These are phyloP conservation scores for Marronus borbonicus DNA, from an alignment of 2,888 invertebrate species.

Conservation along the genomic window DNA sequence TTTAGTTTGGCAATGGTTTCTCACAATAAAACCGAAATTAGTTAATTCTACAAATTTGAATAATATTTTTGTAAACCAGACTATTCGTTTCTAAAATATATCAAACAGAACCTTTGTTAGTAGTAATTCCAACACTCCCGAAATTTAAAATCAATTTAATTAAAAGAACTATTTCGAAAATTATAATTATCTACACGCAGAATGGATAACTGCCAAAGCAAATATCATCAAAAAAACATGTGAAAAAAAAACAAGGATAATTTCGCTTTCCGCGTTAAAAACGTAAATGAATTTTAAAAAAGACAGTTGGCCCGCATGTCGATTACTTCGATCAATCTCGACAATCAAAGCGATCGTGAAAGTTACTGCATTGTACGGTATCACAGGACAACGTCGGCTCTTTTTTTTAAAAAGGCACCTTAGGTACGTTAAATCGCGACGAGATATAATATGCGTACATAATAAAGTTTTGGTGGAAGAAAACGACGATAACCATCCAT, in stretches of 20 bases:
- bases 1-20: no score
- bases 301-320: not conserved
- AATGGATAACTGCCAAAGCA: no score
- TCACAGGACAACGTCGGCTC: constrained; percentile 1
- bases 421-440: not conserved
- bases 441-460: not conserved
- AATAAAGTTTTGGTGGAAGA: not conserved
- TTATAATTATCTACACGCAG: not conserved
- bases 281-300: not conserved
- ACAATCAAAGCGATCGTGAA: constrained; percentile 31
- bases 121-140: no score
- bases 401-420: constrained; percentile 8
- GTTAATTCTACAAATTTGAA: no score
- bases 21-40: no score
- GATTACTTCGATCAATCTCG: constrained; percentile 32
- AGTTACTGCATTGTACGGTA: constrained; percentile 5
- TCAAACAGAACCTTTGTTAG: no score
- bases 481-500: constrained; percentile 14
- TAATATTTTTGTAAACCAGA: no score
- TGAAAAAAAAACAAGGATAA: not conserved
- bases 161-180: not conserved
- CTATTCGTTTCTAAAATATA: no score
- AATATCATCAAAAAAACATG: not conserved
- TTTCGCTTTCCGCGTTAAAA: not conserved
- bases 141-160: no score